Base-by-base conservation (phyloP, 2,888 invertebrate species). In the Acleris cristana region DNA sequence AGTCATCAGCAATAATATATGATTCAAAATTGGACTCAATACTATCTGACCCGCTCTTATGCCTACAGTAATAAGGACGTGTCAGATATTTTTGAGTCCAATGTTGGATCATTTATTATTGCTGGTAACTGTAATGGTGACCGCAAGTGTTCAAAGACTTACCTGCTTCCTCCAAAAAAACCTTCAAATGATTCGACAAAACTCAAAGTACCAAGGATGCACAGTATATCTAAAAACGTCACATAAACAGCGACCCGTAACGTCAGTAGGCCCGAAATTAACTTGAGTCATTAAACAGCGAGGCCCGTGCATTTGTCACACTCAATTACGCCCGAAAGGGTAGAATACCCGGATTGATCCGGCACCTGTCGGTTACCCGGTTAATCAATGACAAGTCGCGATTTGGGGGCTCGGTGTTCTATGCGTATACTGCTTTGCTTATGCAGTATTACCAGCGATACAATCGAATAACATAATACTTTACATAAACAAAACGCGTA, bases 261-360 rank as follows among this genome's bases (percentile, higher is more conserved):
- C 56, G 63, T 62, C 67, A 40, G 63, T 67, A 44, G 45, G 57
- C 49, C 34, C 66, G 21, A 58, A 77, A 81, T 85, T 83, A 81
- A 82, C 79, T 79, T 80, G 73, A 74, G 74, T 79, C 84, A 85
- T 85, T 84, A 83, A 79, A 73, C 71, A 71, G 72, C 66, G 70
- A 72, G 77, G 74, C 65, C 74, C 70, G 72, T 76, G 75, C 81
- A 80, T 83, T 84, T 84, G 81, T 83, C 83, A 80, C 81, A 76
- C 75, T 79, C 82, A 80, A 84, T 85, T 81, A 82, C 75, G 74
- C 73, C 59, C 74, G 70, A 81, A 82, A 79, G 81, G 80, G 77
- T 76, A 72, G 63, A 76, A 77, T 74, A 71, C 71, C 69, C 67
- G 65, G 74, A 80, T 81, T 75, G 78, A 79, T 79, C 75, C 70